phyloP scores from a whole-genome alignment of 2,113 vertebrate species.

The Motacilla tschutschensis region DNA sequence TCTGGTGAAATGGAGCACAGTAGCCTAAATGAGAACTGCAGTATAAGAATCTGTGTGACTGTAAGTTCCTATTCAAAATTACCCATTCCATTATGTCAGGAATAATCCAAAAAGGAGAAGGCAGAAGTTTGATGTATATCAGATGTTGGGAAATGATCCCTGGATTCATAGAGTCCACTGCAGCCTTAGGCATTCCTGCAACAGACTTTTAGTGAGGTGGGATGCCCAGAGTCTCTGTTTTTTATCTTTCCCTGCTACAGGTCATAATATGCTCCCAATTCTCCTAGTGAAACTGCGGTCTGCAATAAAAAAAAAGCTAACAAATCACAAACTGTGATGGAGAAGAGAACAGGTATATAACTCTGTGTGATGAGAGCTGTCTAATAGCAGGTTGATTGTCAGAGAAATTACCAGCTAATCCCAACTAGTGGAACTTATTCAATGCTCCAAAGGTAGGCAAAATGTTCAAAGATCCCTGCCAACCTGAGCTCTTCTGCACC shows the following conservation, averaged over 20 bases:
- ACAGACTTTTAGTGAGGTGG: not conserved
- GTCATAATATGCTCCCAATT: not conserved
- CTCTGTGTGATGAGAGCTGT: not conserved
- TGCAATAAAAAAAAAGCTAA: not conserved
- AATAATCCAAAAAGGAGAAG: not conserved
- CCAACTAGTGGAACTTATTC: not conserved
- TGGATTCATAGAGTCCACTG: not conserved
- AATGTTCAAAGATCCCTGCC: not conserved
- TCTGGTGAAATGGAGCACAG: not conserved
- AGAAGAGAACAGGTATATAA: not conserved
- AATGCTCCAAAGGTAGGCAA: not conserved
- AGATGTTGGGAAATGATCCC: not conserved
- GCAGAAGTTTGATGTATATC: not conserved
- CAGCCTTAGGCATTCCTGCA: not conserved
- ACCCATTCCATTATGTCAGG: accelerated
- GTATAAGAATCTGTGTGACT: not conserved
- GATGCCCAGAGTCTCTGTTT: not conserved
- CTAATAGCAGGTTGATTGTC: not conserved
- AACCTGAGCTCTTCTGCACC: not conserved
- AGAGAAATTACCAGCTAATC: not conserved
- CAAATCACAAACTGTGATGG: not conserved
- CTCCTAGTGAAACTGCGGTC: not conserved
- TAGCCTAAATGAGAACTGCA: not conserved
- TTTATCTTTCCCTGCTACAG: not conserved
- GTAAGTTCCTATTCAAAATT: not conserved